phyloP scores from a whole-genome alignment of 2,797 vertebrate genomes.

The Manis crassicaudata region DNA sequence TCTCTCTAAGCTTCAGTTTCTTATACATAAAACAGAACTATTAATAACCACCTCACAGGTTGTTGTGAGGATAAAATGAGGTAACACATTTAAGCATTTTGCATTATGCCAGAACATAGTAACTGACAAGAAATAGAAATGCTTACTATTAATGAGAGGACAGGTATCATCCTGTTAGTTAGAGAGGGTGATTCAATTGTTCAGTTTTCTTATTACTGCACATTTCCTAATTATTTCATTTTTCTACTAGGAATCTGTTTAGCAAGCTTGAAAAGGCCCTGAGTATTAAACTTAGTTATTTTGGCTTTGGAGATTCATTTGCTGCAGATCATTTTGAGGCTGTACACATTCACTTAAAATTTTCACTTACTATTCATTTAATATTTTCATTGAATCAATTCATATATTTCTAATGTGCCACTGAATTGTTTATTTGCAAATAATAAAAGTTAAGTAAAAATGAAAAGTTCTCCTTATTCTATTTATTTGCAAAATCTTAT shows the following conservation, averaged over 20 bases:
- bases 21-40: constrained; percentile 30
- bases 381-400: background rate
- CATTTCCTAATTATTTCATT: constrained; percentile 47
- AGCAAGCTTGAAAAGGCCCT: background rate
- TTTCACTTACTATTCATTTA: background rate
- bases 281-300: background rate
- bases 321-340: background rate
- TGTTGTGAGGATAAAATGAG: constrained; percentile 6
- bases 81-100: background rate
- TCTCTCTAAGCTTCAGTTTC: constrained; percentile 6
- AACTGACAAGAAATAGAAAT: constrained; percentile 44
- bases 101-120: background rate
- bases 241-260: background rate
- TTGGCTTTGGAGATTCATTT: background rate
- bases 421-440: background rate
- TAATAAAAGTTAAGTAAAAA: too few relatives aligned
- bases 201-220: constrained; percentile 29
- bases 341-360: background rate
- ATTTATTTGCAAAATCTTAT: background rate
- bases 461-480: background rate
- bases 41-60: background rate
- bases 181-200: background rate
- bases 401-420: background rate
- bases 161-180: background rate
- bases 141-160: constrained; percentile 12